phyloP scores from a whole-genome alignment of 2,113 vertebrate species.

The Odocoileus virginianus region DNA sequence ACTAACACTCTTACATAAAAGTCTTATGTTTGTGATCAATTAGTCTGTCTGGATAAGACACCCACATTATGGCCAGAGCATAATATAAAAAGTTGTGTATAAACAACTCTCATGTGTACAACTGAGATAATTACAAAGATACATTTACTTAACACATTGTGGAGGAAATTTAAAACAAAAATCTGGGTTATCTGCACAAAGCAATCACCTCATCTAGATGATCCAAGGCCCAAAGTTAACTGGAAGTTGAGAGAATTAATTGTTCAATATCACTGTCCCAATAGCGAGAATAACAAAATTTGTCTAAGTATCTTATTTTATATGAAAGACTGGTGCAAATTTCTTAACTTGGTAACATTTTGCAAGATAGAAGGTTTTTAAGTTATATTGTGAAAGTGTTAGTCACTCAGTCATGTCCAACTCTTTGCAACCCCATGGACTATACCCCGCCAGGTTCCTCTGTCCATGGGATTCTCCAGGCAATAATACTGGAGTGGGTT shows the following conservation, averaged over 20 bases:
- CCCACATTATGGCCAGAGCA: not conserved
- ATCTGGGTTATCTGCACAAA: not conserved
- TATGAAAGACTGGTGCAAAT: not conserved
- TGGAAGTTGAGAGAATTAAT: not conserved
- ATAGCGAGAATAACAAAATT: not conserved
- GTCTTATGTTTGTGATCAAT: not conserved
- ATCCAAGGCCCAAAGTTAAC: not conserved
- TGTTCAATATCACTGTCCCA: not conserved
- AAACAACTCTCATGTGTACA: not conserved
- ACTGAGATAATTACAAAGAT: not conserved
- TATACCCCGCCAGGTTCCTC: not conserved
- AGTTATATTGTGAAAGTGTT: not conserved
- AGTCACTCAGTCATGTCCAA: not conserved
- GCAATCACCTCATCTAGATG: not conserved
- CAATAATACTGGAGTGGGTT: not conserved
- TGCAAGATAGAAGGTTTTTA: not conserved
- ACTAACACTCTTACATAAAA: not conserved
- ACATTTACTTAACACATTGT: not conserved
- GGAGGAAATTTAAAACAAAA: not conserved
- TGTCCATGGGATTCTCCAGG: not conserved
- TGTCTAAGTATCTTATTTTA: not conserved
- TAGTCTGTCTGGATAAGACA: not conserved
- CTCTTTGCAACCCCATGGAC: not conserved
- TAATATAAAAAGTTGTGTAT: not conserved
- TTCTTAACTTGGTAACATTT: not conserved